Percentiles rank a stretch among this genome's conserved stretches.
Conservation (phyloP, 2,113 vertebrate genomes). For the Budorcas taxicolor region DNA sequence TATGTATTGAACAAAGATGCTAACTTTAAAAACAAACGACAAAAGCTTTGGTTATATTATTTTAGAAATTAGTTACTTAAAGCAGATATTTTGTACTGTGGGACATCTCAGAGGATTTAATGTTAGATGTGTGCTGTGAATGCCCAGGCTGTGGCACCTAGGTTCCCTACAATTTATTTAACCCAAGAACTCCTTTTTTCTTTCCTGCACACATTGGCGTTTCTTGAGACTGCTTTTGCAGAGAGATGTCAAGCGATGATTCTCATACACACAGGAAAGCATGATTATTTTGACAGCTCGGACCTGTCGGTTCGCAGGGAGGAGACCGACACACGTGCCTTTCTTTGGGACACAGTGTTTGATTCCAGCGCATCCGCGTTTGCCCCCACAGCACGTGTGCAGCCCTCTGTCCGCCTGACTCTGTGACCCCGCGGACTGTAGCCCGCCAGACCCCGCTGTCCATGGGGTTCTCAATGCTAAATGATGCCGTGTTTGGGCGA, state of each 20-base stretch:
- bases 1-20: not conserved
- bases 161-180: not conserved
- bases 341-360: not conserved
- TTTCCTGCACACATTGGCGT: not conserved
- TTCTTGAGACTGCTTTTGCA: not conserved
- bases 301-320: not conserved
- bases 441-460: not conserved
- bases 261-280: not conserved
- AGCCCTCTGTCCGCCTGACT: fast-evolving
- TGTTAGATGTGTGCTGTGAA: not conserved
- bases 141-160: not conserved
- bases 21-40: not conserved
- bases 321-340: not conserved
- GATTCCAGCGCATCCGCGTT: fast-evolving
- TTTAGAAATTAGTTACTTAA: not conserved
- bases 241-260: not conserved
- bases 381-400: fast-evolving
- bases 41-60: not conserved
- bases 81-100: not conserved
- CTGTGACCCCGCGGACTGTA: not conserved
- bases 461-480: not conserved
- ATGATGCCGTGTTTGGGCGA: not conserved
- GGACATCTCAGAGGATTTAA: not conserved
- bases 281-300: not conserved
- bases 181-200: not conserved